Conservation (phyloP, 2,888 invertebrate genomes). For the Cryptocephalus primarius region DNA sequence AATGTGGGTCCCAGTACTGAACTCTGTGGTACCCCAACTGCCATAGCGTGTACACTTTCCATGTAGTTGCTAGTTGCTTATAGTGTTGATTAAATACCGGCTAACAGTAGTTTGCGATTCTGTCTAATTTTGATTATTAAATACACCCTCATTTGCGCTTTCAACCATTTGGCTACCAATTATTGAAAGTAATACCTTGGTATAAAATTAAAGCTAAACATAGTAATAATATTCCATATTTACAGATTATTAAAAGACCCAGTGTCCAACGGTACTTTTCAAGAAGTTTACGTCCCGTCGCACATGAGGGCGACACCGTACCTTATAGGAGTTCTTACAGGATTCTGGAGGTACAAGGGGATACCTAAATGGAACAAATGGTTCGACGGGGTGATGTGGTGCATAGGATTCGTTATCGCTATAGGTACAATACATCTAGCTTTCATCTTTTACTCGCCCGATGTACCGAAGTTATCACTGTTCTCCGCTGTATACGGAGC, state of each 20-base stretch:
- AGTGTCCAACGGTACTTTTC: slow-evolving; percentile 19
- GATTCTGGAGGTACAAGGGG: slow-evolving; percentile 22
- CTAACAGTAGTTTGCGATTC: no score
- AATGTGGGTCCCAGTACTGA: no score
- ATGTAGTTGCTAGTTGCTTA: no score
- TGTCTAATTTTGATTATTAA: no score
- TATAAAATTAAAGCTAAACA: no score
- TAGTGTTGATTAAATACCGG: no score
- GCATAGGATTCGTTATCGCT: slow-evolving; percentile 12
- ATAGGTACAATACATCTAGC: slow-evolving; percentile 19
- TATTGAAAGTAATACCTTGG: no score
- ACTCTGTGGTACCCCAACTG: no score
- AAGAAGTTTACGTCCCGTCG: slow-evolving; percentile 23
- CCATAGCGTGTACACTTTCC: no score
- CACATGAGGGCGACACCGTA: slow-evolving; percentile 27
- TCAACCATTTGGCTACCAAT: no score
- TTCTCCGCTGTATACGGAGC: slow-evolving; percentile 24
- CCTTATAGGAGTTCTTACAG: slow-evolving; percentile 24
- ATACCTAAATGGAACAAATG: slow-evolving; percentile 19
- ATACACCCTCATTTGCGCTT: no score
- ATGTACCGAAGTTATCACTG: slow-evolving; percentile 15
- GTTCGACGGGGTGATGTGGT: slow-evolving; percentile 19
- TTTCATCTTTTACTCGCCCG: slow-evolving; percentile 26
- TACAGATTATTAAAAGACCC: slow-evolving; percentile 24
- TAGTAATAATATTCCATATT: slow-evolving; percentile 1